Base-by-base conservation (phyloP, 1,140 invertebrate species). In the Drosophila aff. region DNA sequence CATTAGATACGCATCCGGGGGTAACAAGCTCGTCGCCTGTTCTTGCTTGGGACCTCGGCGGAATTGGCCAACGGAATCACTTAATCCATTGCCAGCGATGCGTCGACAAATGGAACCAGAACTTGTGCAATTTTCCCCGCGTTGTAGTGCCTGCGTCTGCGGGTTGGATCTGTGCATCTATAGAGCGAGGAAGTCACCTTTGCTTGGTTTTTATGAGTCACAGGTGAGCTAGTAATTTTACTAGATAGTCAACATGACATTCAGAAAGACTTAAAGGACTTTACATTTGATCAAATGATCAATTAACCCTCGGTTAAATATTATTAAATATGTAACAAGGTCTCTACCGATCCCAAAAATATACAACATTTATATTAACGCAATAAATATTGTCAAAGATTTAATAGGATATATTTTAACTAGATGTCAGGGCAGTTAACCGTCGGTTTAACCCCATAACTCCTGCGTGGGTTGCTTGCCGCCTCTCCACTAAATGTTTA, bases 61-160 rank as follows among this genome's bases (percentile, higher is more conserved):
- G 21, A 57, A 26, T 57, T 44, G 73, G 50, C 59, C 55, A 76
- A 55, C 33, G 38, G 61, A 62, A 77, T 65, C 75, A 77, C 75
- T 77, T 77, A 77, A 77, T 77, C 74, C 33, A 58, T 60, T n/a
- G 49, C 61, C 11, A 49, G 31, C 52, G 40, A 52, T 26, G 50
- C 49, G 67, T 52, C 59, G 40, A 36, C 28, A 76, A 78, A 49
- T 52, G 67, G 79, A 28, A 33, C 76, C 76, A 82, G 81, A 79
- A 76, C 76, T 82, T 87, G 76, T 76, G 77, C 73, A 78, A 78
- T 74, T 79, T 38, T 40, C 15, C 49, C 66, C 66, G 71, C 63
- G 83, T 55, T 60, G 72, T 43, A 73, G 64, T 67, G 26, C 11
- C 52, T 76, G 43, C 36, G 55, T 21, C 21, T 21, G 62, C 80